Percentiles rank a stretch among this genome's conserved stretches.
phyloP scores from a whole-genome alignment of 2,113 vertebrate genomes.

The Spilogale gracilis region DNA sequence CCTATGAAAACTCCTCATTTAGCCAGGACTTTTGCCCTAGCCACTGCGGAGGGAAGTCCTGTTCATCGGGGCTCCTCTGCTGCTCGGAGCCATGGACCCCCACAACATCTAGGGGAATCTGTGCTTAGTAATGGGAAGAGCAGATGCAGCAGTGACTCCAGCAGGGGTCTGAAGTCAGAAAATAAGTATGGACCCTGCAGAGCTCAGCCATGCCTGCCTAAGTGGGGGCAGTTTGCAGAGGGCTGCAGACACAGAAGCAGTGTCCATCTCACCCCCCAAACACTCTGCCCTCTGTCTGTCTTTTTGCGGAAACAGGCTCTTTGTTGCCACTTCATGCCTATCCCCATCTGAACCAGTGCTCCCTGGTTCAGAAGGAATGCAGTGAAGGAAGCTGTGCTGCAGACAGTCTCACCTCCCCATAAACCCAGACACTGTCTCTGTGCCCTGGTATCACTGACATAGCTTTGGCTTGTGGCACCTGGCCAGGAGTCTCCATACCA shows the following conservation, averaged over 20 bases:
- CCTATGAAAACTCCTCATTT: neutral
- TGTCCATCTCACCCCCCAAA: neutral
- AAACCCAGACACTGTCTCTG: neutral
- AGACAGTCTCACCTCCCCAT: neutral
- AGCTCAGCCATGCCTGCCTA: neutral
- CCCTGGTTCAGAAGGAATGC: neutral
- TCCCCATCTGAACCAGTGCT: neutral
- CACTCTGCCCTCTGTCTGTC: neutral
- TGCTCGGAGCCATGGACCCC: neutral
- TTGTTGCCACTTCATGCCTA: neutral
- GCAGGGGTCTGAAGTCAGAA: neutral
- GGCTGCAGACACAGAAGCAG: neutral
- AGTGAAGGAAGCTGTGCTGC: neutral
- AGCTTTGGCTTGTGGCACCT: neutral
- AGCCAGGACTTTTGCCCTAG: neutral
- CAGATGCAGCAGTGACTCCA: neutral
- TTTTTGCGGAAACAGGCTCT: neutral
- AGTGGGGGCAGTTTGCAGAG: neutral
- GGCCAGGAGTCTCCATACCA: neutral
- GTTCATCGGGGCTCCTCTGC: neutral
- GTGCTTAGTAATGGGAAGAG: neutral
- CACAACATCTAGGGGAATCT: neutral
- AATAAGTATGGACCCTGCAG: no score
- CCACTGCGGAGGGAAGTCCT: neutral
- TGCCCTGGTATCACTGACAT: neutral